Base-by-base conservation (phyloP, 64 coral and sea anemone genomes). In the Anthopleura sola region DNA sequence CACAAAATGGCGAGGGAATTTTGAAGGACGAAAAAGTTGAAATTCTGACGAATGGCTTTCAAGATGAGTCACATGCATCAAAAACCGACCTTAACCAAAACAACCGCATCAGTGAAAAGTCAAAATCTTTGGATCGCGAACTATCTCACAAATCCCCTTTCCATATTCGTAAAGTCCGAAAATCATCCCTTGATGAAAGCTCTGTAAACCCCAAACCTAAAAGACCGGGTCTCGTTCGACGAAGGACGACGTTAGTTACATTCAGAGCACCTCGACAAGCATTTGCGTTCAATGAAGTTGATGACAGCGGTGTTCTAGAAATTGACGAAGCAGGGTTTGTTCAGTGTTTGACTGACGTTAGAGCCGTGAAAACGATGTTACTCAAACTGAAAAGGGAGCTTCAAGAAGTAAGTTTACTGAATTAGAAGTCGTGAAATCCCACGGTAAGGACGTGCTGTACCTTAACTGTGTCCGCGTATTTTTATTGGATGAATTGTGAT, bases 301-400 rank as follows among this genome's bases (percentile, higher is more conserved):
- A 71, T 84, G 87, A 92, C 29, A 88, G 91, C 37, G 94, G 86
- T 55, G 66, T 90, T 28, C 82, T 97, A 48, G 88, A 93, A 51
- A 93, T 97, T 49, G 95, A 97, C 60, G 95, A 97, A 78, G 85
- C 74, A 19, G 95, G 91, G 0, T 93, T 93, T 53, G 38, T 93
- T 48, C 92, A 90, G 21, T 84, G 82, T 56, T 85, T 97, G 80
- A 97, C 86, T 46, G 95, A 97, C 26, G 78, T 97, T 16, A 85
- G 91, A 55, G 71, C 80, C 38, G 69, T 97, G 34, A 97, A 97
- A 75, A 97, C 95, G n/a, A 89, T 90, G 85, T 83, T 97, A 36
- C 78, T 97, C 0, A 97, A 97, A 75, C 86, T 97, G 23, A 97
- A 97, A 64, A 89, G 95, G 85, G 95, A 97, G 60, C 49, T 97